Evolutionary conservation across 2,888 invertebrate genomes (phyloP).

Genomic region (Metellina segmentata): DNA sequence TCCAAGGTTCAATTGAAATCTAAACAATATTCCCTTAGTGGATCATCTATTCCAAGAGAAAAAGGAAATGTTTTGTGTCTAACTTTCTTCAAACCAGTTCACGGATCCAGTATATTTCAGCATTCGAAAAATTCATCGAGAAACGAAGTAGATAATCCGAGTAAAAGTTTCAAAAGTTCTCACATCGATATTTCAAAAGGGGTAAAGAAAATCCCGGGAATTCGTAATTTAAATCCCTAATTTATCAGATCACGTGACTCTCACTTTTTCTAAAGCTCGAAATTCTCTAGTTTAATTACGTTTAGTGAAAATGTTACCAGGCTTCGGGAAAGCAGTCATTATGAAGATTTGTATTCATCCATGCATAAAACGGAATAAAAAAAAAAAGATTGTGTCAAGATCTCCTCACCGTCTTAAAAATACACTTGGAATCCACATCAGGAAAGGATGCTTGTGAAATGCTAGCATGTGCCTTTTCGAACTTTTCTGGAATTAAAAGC

Average conservation of each 20-base stretch:
- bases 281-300: not conserved
- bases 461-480: not conserved
- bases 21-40: no score
- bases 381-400: not conserved
- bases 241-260: not conserved
- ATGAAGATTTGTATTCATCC: not conserved
- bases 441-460: not conserved
- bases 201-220: not conserved
- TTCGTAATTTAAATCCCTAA: not conserved
- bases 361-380: not conserved
- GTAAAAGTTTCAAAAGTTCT: no score
- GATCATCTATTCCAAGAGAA: no score
- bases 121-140: no score
- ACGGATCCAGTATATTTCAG: no score
- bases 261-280: not conserved
- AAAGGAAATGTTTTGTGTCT: no score
- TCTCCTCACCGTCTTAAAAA: not conserved
- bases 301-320: not conserved
- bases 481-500: not conserved
- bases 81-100: no score
- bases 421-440: not conserved
- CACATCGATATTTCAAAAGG: no score
- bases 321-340: not conserved
- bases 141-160: no score
- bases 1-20: no score